These are phyloP conservation scores for Montipora sp. DNA, from an alignment of 64 coral and sea anemone species.

Conservation along the genomic window DNA sequence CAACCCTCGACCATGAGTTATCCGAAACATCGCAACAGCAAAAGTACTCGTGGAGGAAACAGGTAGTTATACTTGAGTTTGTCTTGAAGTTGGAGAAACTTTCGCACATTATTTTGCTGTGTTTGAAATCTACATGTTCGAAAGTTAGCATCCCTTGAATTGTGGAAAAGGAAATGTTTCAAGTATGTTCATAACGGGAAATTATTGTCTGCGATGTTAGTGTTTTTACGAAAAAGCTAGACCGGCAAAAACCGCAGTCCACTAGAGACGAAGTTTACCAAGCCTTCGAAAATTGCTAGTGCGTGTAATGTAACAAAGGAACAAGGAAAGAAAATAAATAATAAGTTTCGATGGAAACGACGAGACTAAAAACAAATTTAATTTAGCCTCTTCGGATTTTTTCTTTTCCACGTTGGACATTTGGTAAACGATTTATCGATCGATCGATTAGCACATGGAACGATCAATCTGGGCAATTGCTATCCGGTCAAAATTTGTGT, in stretches of 20 bases:
- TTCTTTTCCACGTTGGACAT: neutral
- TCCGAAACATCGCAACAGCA: conserved; percentile 22
- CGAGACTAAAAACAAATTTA: neutral
- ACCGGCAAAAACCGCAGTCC: neutral
- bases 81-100: conserved; percentile 7
- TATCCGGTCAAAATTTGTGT: neutral
- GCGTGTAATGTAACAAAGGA: conserved; percentile 1
- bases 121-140: neutral
- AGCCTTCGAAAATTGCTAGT: conserved; percentile 21
- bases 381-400: neutral
- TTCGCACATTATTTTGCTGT: neutral
- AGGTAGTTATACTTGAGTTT: neutral
- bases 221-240: neutral
- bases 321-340: neutral
- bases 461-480: neutral
- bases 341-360: neutral
- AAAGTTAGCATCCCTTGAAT: neutral
- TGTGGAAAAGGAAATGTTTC: neutral
- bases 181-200: neutral
- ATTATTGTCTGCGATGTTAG: neutral
- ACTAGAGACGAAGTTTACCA: neutral
- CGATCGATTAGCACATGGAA: neutral
- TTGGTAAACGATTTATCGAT: neutral
- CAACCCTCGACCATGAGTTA: conserved; percentile 25
- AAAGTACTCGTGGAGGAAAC: conserved; percentile 19